Evolutionary conservation across 2,113 vertebrate species (phyloP).

Genomic region (Gopherus flavomarginatus): DNA sequence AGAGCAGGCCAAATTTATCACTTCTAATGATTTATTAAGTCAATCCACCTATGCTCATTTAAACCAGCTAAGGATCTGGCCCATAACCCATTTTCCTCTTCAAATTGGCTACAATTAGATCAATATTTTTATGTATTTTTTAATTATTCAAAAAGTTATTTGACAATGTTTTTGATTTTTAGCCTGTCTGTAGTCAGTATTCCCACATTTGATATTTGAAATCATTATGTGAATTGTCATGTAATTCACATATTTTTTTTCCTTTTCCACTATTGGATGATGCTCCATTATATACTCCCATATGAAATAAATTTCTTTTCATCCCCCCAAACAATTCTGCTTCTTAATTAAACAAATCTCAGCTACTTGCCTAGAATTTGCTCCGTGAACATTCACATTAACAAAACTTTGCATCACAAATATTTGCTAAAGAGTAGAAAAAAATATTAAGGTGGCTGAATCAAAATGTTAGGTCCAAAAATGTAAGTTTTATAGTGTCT

Average conservation of each 20-base stretch:
- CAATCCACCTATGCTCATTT: accelerated
- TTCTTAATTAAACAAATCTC: not conserved
- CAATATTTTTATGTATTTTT: not conserved
- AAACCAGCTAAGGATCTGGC: not conserved
- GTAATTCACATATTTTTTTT: not conserved
- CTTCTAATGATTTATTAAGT: not conserved
- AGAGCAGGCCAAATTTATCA: not conserved
- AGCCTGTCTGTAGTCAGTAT: not conserved
- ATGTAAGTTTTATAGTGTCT: not conserved
- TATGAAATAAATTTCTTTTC: not conserved
- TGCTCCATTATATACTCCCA: not conserved
- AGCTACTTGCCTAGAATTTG: not conserved
- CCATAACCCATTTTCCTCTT: not conserved
- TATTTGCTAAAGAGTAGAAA: not conserved
- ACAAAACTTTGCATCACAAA: not conserved
- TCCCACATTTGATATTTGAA: not conserved
- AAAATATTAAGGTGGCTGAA: not conserved
- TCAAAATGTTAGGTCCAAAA: not conserved
- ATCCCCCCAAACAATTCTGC: not conserved
- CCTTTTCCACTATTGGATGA: not conserved
- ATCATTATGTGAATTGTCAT: not conserved
- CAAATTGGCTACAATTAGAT: not conserved
- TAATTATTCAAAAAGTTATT: not conserved
- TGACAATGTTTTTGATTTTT: not conserved
- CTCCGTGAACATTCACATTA: not conserved